Evolutionary conservation across 2,888 invertebrate genomes (phyloP).

Genomic region (Salticus scenicus): DNA sequence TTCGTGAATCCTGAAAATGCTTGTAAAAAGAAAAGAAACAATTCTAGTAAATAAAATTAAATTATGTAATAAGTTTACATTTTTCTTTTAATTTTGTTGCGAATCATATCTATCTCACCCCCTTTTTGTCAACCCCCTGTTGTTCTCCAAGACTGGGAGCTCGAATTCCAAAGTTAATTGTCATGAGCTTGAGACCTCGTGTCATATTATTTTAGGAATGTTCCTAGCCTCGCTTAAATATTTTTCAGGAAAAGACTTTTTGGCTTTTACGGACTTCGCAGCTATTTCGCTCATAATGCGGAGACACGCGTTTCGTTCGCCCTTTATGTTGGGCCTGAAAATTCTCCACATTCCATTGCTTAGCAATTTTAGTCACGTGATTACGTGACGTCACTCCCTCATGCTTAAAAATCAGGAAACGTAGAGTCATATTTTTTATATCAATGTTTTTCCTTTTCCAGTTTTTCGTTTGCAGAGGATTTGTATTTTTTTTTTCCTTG

Average conservation of each 20-base stretch:
- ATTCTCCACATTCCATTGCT: conserved; percentile 48
- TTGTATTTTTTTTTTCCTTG: not conserved
- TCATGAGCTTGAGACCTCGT: conserved; percentile 45
- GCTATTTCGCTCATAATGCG: conserved; percentile 45
- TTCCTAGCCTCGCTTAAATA: conserved; percentile 54
- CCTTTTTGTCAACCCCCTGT: not conserved
- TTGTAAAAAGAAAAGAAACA: too few species aligned
- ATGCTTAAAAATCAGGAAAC: not conserved
- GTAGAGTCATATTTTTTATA: not conserved
- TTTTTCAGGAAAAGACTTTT: conserved; percentile 47
- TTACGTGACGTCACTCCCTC: conserved; percentile 41
- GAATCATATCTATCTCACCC: not conserved
- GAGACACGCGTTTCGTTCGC: conserved; percentile 41
- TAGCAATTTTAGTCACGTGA: conserved; percentile 54
- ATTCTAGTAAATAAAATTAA: too few species aligned
- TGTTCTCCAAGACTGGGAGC: not conserved
- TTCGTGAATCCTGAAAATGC: too few species aligned
- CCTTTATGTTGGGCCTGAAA: conserved; percentile 28
- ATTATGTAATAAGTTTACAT: conserved; percentile 2
- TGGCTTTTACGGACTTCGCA: conserved; percentile 43
- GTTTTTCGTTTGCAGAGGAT: not conserved
- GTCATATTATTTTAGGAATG: conserved; percentile 62
- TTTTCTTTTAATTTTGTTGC: not conserved
- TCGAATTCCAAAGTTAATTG: conserved; percentile 63
- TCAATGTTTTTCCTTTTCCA: not conserved